Evolutionary conservation across 2,113 vertebrate genomes (phyloP).

Genomic region (Columba livia): DNA sequence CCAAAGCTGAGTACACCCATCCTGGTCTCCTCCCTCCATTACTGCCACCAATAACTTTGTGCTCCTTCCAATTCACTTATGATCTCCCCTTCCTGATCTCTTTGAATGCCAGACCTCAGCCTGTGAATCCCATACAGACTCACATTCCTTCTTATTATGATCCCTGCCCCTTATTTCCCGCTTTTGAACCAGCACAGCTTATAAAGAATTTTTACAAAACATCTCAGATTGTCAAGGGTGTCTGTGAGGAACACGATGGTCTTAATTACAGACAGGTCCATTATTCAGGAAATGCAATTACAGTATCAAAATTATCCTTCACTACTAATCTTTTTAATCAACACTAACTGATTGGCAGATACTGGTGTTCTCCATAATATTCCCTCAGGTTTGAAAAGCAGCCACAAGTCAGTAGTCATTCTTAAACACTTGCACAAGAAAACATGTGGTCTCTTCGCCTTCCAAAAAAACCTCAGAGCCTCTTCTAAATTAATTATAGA

Average conservation of each 20-base stretch:
- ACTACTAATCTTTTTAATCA: background rate
- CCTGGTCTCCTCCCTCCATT: background rate
- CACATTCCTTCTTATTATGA: background rate
- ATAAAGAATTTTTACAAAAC: background rate
- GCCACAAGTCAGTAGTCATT: background rate
- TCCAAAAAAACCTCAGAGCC: background rate
- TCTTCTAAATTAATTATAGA: background rate
- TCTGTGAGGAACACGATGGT: background rate
- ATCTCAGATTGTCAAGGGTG: background rate
- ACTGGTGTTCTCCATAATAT: background rate
- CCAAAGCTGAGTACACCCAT: background rate
- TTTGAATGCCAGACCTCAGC: background rate
- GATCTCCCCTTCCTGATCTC: background rate
- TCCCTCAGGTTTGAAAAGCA: slow-evolving; percentile 2
- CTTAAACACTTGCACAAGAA: background rate
- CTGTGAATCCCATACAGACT: background rate
- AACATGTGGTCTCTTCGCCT: background rate
- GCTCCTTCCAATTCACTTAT: background rate
- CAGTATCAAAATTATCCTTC: background rate
- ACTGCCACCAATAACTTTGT: background rate
- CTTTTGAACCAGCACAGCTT: background rate
- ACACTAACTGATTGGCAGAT: background rate
- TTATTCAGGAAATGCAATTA: background rate
- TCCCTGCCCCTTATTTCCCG: background rate
- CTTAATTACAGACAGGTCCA: background rate